phyloP scores from a whole-genome alignment of 2,113 vertebrate species.

The Asarcornis scutulata region DNA sequence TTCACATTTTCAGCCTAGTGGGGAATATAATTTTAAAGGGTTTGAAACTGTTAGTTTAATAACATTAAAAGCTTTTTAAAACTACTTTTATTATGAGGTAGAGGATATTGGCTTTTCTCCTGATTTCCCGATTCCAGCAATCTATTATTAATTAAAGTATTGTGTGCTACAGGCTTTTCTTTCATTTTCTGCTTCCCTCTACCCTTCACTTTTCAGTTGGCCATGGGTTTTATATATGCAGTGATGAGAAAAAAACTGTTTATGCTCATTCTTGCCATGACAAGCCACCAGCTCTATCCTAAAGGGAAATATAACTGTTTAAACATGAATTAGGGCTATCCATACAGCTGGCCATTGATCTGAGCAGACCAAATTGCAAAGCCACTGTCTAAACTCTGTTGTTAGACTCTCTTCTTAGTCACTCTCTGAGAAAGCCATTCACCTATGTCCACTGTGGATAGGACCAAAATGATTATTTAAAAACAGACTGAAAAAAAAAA shows the following conservation, averaged over 20 bases:
- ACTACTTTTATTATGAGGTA: constrained; percentile 25
- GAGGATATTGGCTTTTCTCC: constrained; percentile 60
- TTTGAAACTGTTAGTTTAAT: constrained; percentile 31
- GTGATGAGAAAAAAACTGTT: neutral
- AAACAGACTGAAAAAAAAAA: neutral
- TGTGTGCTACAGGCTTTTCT: constrained; percentile 29
- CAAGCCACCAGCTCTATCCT: neutral
- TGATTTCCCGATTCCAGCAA: constrained; percentile 30
- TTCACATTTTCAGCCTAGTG: neutral
- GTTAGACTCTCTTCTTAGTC: neutral
- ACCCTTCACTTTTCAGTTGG: constrained; percentile 3
- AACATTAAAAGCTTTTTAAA: constrained; percentile 36
- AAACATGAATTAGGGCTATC: neutral
- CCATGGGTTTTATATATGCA: neutral
- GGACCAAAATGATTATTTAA: neutral
- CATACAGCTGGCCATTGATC: neutral
- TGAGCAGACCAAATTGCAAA: neutral
- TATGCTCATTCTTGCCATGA: neutral
- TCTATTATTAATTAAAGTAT: constrained; percentile 62
- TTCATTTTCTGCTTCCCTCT: constrained; percentile 10
- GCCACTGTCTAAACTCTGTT: neutral
- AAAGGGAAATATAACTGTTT: neutral
- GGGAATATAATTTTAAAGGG: constrained; percentile 4
- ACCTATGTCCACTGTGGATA: neutral
- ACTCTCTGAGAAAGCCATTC: neutral